A percentile compares a stretch with the other conserved stretches of the same genome.
Evolutionary conservation across 2,113 vertebrate species (phyloP).

Genomic region (Saimiri boliviensis): DNA sequence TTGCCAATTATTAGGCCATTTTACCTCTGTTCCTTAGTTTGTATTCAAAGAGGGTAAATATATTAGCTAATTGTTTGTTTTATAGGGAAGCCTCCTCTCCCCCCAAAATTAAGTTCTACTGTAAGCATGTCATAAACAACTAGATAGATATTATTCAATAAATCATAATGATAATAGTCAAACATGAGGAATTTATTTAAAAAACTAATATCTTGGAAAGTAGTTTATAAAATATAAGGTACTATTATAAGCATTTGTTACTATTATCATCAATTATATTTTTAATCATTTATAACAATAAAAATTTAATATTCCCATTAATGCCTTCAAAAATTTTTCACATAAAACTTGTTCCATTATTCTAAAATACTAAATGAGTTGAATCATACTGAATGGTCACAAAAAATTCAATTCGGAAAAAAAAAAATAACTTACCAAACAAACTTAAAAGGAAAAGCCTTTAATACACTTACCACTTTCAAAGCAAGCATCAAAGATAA

Average conservation of each 20-base stretch:
- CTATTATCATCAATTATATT: neutral
- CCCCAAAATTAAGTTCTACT: neutral
- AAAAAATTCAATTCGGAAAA: neutral
- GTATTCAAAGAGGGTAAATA: neutral
- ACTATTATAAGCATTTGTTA: neutral
- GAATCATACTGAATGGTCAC: neutral
- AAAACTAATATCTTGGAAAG: neutral
- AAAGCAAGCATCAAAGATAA: constrained; percentile 98
- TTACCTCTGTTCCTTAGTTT: constrained; percentile 9
- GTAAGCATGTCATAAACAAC: neutral
- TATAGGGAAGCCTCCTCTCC: neutral
- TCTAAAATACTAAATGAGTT: neutral
- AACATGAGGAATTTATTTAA: neutral
- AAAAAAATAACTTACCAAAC: neutral
- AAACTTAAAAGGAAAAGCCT: neutral
- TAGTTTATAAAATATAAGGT: neutral
- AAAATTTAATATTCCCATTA: constrained; percentile 38
- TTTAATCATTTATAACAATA: constrained; percentile 1
- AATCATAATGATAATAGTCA: neutral
- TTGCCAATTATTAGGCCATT: neutral
- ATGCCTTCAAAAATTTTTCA: constrained; percentile 27
- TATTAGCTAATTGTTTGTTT: neutral
- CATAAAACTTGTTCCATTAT: neutral
- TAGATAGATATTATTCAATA: neutral
- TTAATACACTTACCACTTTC: constrained; percentile 93